Conservation (phyloP, 2,113 vertebrate species). For the Halcyon senegalensis region DNA sequence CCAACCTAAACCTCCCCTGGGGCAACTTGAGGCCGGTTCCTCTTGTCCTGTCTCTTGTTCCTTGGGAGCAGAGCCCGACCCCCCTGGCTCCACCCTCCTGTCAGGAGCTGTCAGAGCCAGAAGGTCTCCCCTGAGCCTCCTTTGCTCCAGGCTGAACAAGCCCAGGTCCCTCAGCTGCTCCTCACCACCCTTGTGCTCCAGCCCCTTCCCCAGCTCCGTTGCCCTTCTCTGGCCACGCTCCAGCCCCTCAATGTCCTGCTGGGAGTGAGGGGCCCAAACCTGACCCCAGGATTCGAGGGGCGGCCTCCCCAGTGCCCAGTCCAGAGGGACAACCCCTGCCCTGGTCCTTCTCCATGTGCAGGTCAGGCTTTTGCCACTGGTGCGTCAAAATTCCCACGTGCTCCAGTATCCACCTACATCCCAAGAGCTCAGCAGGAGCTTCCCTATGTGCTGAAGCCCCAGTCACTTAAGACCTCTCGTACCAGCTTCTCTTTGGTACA, state of each 20-base stretch:
- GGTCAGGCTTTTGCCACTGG: neutral
- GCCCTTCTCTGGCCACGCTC: neutral
- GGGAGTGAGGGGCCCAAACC: neutral
- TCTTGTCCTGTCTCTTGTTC: no score
- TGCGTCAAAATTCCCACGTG: neutral
- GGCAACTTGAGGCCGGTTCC: no score
- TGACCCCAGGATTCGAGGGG: neutral
- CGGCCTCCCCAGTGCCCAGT: neutral
- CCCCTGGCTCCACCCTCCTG: no score
- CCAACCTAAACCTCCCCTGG: neutral
- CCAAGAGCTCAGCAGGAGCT: neutral
- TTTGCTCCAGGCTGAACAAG: neutral
- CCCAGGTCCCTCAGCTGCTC: neutral
- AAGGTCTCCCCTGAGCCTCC: no score
- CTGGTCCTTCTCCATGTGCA: rapidly evolving
- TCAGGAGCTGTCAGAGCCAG: no score
- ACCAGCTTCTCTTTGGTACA: rapidly evolving
- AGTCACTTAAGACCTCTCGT: rapidly evolving
- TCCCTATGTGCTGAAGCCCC: neutral
- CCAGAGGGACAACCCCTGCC: neutral
- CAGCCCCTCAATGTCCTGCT: neutral
- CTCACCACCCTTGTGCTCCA: neutral
- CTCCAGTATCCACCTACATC: rapidly evolving
- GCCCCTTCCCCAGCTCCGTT: neutral
- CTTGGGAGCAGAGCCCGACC: no score